phyloP scores from a whole-genome alignment of 2,888 invertebrate genomes.

The Drosophila nr. perissopoda region DNA sequence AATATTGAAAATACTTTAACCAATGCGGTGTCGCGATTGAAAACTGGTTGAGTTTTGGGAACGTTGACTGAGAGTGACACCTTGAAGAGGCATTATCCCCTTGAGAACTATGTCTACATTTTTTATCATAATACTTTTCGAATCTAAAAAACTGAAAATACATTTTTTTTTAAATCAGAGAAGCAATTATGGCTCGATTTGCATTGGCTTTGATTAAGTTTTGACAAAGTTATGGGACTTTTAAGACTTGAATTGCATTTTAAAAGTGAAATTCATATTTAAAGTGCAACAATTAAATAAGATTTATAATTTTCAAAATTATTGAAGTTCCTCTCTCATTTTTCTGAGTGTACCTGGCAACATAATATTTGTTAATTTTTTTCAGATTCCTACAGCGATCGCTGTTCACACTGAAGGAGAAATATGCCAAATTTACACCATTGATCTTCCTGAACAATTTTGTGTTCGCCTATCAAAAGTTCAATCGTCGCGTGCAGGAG shows the following conservation, averaged over 20 bases:
- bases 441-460: slow-evolving; percentile 84
- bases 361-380: background rate
- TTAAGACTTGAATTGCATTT: too few relatives aligned
- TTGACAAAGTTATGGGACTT: too few relatives aligned
- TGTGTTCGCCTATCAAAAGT: slow-evolving; percentile 79
- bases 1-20: background rate
- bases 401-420: slow-evolving; percentile 76
- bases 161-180: too few relatives aligned
- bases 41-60: background rate
- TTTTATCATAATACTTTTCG: background rate
- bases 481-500: slow-evolving; percentile 54
- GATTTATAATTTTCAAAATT: background rate
- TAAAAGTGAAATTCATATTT: background rate
- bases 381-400: slow-evolving; percentile 81
- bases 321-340: background rate
- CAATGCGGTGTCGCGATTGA: background rate
- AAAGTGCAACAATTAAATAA: background rate
- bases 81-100: background rate
- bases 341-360: background rate
- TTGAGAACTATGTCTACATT: background rate
- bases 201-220: too few relatives aligned
- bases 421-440: slow-evolving; percentile 85
- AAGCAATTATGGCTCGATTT: too few relatives aligned
- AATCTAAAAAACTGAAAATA: too few relatives aligned
- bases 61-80: background rate